Evolutionary conservation across 2,797 vertebrate species (phyloP), one percentile per base, ranked within the genome.

Genomic region (Aulostomus chinensis): DNA sequence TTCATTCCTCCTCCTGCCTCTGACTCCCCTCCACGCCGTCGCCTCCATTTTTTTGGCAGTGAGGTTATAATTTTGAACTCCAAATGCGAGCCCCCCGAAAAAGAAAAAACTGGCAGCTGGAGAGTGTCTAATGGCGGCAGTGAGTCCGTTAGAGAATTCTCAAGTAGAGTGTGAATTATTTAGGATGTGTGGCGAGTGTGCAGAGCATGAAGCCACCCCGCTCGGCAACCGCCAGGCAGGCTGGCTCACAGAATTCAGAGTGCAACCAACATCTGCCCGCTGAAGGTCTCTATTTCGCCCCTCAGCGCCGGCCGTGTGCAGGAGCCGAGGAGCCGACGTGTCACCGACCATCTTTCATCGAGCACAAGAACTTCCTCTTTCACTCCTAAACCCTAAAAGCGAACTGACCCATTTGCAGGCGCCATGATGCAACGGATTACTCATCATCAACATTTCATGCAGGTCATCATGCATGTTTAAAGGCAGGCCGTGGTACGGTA

Each of bases 81-180:
- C 34, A 49, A 65, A 54, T 61, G 59, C 58, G 63, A 68, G 77
- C 75, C 77, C 70, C 36, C 73, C 32, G 24, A 58, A 34, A 36
- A 17, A 12, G 15, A 38, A 74, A 78, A 65, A 75, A 67, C 69
- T 70, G 75, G 65, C 76, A 82, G 81, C 61, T 67, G 32, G 73
- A 83, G 82, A 72, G 71, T 72, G 78, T 80, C 81, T 86, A 86
- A 87, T 87, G 85, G 81, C 76, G 72, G 84, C 76, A 65, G 69
- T 34, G 78, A 75, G 83, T 85, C 75, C 70, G 81, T 78, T 76
- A 78, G 83, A 86, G 87, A 86, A 87, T 86, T 78, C 77, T 86
- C 84, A 85, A 87, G 85, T 73, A 87, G 83, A 71, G 81, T 78
- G 78, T 89, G 83, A 89, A 89, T 89, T 89, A 89, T 89, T 86